Evolutionary conservation across 2,113 vertebrate species (phyloP).

Genomic region (Lepidothrix coronata): DNA sequence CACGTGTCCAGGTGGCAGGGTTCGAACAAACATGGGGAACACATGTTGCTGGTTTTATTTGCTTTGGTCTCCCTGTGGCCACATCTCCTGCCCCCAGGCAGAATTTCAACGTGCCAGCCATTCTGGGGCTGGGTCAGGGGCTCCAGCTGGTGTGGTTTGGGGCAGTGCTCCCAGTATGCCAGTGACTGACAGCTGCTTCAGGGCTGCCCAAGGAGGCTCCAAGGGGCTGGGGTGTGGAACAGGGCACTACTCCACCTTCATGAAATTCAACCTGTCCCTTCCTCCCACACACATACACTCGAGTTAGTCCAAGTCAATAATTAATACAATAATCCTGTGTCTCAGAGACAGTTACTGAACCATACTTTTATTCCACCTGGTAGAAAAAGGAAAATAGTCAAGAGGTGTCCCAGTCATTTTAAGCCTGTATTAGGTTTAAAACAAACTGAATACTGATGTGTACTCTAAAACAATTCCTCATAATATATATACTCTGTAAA

Average conservation of each 20-base stretch:
- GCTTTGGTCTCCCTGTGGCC: neutral
- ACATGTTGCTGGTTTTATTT: neutral
- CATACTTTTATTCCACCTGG: neutral
- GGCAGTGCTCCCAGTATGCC: no score
- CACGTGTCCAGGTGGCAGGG: neutral
- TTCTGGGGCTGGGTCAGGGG: neutral
- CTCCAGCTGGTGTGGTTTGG: neutral
- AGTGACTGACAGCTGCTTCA: no score
- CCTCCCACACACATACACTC: no score
- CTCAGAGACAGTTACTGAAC: neutral
- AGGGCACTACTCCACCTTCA: no score
- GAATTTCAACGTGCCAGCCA: neutral
- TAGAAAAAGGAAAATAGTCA: neutral
- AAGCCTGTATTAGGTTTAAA: neutral
- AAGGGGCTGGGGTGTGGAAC: no score
- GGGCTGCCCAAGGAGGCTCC: no score
- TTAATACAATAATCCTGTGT: no score
- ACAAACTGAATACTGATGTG: neutral
- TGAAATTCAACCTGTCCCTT: no score
- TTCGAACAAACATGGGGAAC: neutral
- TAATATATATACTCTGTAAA: neutral
- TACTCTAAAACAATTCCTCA: neutral
- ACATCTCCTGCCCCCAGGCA: neutral
- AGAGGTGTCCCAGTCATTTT: neutral
- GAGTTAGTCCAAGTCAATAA: no score